phyloP scores from a whole-genome alignment of 2,113 vertebrate species.

The Urocynchramus pylzowi region DNA sequence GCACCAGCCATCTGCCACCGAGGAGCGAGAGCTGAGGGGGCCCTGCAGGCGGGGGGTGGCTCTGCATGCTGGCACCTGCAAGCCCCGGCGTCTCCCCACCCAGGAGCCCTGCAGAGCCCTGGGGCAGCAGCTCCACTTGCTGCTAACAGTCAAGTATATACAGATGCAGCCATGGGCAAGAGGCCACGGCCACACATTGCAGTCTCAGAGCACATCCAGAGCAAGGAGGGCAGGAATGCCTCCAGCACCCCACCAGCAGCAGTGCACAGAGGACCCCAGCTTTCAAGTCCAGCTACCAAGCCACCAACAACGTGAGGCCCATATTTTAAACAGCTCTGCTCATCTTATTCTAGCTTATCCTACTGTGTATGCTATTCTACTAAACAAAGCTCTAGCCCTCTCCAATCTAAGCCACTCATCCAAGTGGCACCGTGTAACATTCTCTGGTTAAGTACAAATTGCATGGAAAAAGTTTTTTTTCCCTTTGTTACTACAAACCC shows the following conservation, averaged over 20 bases:
- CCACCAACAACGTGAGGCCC: background rate
- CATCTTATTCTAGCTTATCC: background rate
- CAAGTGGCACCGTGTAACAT: background rate
- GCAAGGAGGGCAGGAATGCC: background rate
- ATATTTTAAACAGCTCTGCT: background rate
- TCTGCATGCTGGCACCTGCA: background rate
- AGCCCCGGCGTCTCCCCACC: background rate
- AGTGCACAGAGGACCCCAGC: background rate
- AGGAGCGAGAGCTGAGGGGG: accelerated
- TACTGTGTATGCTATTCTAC: background rate
- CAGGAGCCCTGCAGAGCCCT: background rate
- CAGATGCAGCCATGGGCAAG: background rate
- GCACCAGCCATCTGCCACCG: background rate
- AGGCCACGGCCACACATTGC: accelerated
- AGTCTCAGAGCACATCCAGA: background rate
- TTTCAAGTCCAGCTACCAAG: background rate
- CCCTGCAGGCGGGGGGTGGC: background rate
- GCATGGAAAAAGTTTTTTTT: background rate
- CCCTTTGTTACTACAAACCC: background rate
- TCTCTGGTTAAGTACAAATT: background rate
- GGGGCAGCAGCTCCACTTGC: background rate
- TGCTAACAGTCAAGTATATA: background rate
- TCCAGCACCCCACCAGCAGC: background rate
- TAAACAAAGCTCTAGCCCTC: background rate
- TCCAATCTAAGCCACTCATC: background rate